Percentiles rank a stretch among this genome's conserved stretches.
phyloP scores from a whole-genome alignment of 2,113 vertebrate species.

The Ictalurus furcatus region DNA sequence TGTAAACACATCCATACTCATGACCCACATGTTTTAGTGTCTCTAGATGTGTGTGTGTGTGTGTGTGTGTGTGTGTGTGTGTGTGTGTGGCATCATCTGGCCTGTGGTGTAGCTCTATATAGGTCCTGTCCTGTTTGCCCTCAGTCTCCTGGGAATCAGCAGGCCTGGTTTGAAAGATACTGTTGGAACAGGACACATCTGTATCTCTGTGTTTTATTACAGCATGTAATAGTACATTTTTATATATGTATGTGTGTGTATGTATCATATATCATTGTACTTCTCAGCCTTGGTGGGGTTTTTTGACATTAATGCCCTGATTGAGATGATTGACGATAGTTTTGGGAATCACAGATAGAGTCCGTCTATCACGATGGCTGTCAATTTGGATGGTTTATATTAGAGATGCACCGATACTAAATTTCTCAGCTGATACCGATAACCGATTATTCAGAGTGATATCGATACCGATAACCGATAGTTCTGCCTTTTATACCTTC shows the following conservation, averaged over 20 bases:
- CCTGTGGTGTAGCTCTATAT: background rate
- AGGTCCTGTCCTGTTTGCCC: slow-evolving; percentile 28
- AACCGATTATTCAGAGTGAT: too few species aligned
- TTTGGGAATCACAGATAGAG: background rate
- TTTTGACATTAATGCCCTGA: too few species aligned
- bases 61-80: slow-evolving; percentile 28
- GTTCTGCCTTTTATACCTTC: too few species aligned
- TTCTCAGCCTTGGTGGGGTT: too few species aligned
- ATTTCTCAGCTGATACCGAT: too few species aligned
- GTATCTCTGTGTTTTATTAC: background rate
- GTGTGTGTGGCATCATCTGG: slow-evolving; percentile 38
- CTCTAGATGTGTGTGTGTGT: slow-evolving; percentile 35
- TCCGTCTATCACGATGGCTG: background rate
- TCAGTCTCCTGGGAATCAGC: background rate
- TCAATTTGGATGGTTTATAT: background rate
- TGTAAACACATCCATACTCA: slow-evolving; percentile 23
- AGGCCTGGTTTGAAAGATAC: background rate
- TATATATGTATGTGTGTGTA: background rate
- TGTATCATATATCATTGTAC: too few species aligned
- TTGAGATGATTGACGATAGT: background rate
- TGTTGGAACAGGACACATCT: background rate
- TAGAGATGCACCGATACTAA: too few species aligned
- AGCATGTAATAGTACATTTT: background rate
- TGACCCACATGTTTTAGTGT: slow-evolving; percentile 37
- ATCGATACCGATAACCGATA: too few species aligned